Percentiles rank a stretch among this genome's conserved stretches.
phyloP scores from a whole-genome alignment of 1,140 invertebrate species.

The Pygmarrhopalites habei region DNA sequence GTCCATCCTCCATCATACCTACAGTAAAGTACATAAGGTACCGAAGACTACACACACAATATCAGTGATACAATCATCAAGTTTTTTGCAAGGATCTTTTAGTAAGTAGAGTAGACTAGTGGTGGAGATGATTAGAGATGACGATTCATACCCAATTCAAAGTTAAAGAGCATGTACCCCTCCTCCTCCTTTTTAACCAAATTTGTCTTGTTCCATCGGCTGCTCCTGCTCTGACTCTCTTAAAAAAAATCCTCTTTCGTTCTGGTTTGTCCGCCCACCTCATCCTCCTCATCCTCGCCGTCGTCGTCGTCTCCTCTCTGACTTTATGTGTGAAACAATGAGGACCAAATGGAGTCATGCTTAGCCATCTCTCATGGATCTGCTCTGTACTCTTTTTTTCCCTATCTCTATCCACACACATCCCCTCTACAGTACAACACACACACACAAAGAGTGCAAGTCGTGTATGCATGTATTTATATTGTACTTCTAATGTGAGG shows the following conservation, averaged over 20 bases:
- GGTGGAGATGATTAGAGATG: not conserved
- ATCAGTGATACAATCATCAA: too few species aligned
- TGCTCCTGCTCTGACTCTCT: not conserved
- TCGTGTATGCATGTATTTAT: too few species aligned
- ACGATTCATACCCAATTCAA: too few species aligned
- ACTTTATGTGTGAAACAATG: conserved; percentile 6
- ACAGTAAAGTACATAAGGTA: too few species aligned
- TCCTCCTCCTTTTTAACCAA: conserved; percentile 20
- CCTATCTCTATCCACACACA: too few species aligned
- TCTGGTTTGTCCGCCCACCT: conserved; percentile 6
- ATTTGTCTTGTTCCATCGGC: conserved; percentile 8
- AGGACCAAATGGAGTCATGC: conserved; percentile 2
- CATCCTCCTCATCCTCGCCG: too few species aligned
- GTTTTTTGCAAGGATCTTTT: too few species aligned
- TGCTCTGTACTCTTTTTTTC: not conserved
- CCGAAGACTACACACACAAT: too few species aligned
- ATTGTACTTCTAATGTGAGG: too few species aligned
- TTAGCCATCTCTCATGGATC: not conserved
- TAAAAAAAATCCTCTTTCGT: conserved; percentile 11
- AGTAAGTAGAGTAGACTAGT: not conserved
- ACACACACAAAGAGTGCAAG: not conserved
- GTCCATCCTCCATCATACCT: too few species aligned
- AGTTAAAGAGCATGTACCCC: not conserved
- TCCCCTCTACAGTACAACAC: not conserved
- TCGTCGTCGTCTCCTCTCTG: too few species aligned